phyloP scores from a whole-genome alignment of 1,140 invertebrate species.

The Zaprionus taronus region DNA sequence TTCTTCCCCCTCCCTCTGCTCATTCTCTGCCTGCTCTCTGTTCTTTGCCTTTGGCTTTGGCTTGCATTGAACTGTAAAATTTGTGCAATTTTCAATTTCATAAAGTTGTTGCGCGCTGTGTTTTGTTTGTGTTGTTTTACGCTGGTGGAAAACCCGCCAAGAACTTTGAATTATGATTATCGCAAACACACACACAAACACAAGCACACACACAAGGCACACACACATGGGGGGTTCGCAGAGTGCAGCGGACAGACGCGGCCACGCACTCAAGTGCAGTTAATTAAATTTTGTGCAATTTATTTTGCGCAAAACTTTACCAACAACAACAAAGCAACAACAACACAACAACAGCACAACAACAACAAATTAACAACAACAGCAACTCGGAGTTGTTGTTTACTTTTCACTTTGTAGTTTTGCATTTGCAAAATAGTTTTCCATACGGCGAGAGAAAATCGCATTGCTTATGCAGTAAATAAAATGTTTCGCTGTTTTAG shows the following conservation, averaged over 20 bases:
- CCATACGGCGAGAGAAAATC: constrained; percentile 19
- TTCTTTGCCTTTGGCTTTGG: constrained; percentile 40
- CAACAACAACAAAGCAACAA: constrained; percentile 51
- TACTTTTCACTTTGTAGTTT: constrained; percentile 79
- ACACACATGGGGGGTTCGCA: too few relatives aligned
- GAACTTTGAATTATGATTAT: constrained; percentile 81
- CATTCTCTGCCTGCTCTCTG: constrained; percentile 3
- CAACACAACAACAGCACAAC: constrained; percentile 9
- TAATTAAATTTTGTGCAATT: constrained; percentile 82
- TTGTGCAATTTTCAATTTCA: constrained; percentile 80
- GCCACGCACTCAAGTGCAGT: constrained; percentile 77
- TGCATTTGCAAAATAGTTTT: constrained; percentile 70
- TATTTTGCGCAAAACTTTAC: constrained; percentile 77
- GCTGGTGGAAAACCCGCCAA: constrained; percentile 29
- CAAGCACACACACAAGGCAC: background rate
- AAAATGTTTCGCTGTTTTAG: constrained; percentile 52
- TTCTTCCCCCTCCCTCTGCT: background rate
- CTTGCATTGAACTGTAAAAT: constrained; percentile 78
- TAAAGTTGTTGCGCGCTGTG: constrained; percentile 70
- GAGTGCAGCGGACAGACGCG: constrained; percentile 60
- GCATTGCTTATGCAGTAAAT: constrained; percentile 62
- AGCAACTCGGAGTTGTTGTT: constrained; percentile 47
- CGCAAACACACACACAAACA: constrained; percentile 55
- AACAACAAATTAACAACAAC: constrained; percentile 28
- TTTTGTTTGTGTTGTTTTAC: constrained; percentile 57